Base-by-base conservation (phyloP, 2,113 vertebrate genomes). In the Toxotes jaculatrix region DNA sequence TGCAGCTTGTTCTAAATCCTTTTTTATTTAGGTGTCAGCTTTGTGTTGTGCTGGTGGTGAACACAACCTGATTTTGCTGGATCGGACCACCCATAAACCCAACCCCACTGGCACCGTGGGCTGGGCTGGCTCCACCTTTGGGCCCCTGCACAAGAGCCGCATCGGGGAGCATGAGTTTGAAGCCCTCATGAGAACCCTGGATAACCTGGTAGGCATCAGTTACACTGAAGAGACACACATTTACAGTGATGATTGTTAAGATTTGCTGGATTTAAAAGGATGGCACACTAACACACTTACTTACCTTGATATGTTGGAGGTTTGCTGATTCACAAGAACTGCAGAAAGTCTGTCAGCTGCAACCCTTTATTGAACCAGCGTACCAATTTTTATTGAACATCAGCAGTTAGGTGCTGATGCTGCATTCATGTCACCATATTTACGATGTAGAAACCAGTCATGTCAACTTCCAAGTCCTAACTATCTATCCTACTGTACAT, bases 111-210 rank as follows among this genome's bases (percentile, higher is more conserved):
- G 98, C 61, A 96, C 97, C 0, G 97, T 98, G 82, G 97, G 97
- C 88, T 97, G 97, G 95, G 97, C 98, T 0, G 98, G 97, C 59
- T 97, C 96, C 92, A 98, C 97, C 60, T 99, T 99, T 0, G 98
- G 98, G 3, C 98, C 97, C 2, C 95, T 99, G 96, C 96, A 97
- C 93, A 99, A 98, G 94, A 98, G 95, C 80, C 96, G 98, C 9
- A 63, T 97, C 3, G 98, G 98, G 5, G 97, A 99, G 76, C 97
- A 99, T 0, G 98, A 99, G 74, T 99, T 99, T 2, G 98, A 99
- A 88, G 98, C 98, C 5, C 95, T 99, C 36, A 99, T 99, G 98
- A 97, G 98, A 92, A 99, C 98, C 92, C 77, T 99, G 91, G 98
- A 99, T 92, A 99, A 99, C 87, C 89, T 99, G 95, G 98, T 97